Conservation (phyloP, 2,113 vertebrate genomes). For the Oncorhynchus nerka region DNA sequence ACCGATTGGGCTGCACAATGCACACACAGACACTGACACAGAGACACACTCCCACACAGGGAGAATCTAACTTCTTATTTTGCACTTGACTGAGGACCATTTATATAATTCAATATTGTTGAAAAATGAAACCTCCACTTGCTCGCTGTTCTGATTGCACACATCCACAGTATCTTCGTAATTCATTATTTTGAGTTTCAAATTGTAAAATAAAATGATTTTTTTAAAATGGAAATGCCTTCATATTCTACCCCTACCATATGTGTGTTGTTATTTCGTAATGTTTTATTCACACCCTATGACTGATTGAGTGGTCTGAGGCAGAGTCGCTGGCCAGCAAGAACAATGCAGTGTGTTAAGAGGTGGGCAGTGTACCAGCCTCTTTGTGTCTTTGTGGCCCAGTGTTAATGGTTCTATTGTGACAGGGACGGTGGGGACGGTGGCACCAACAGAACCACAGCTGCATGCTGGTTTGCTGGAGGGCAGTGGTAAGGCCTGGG, state of each 20-base stretch:
- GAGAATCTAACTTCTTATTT: conserved; percentile 52
- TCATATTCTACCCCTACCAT: conserved; percentile 41
- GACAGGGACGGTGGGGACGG: conserved; percentile 57
- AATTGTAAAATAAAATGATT: conserved; percentile 37
- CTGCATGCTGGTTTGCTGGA: conserved; percentile 78
- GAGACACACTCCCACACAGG: conserved; percentile 1
- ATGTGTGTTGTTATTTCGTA: conserved; percentile 68
- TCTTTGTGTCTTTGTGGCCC: conserved; percentile 30
- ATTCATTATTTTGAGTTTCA: conserved; percentile 64
- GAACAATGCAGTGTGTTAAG: not conserved
- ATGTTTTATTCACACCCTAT: conserved; percentile 57
- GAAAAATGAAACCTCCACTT: conserved; percentile 69
- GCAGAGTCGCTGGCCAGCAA: conserved; percentile 35
- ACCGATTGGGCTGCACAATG: conserved; percentile 6
- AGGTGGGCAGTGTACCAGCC: not conserved
- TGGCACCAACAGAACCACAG: conserved; percentile 65
- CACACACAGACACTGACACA: conserved; percentile 3
- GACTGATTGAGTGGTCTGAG: conserved; percentile 18
- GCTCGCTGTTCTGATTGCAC: conserved; percentile 72
- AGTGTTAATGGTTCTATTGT: conserved; percentile 69
- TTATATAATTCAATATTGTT: conserved; percentile 72
- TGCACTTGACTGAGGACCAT: conserved; percentile 73
- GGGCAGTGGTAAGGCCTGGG: conserved; percentile 55
- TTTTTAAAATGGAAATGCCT: conserved; percentile 71
- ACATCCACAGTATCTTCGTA: conserved; percentile 70